These are phyloP conservation scores for Dromius quadrimaculatus DNA, from an alignment of 2,888 invertebrate genomes.

Conservation along the genomic window DNA sequence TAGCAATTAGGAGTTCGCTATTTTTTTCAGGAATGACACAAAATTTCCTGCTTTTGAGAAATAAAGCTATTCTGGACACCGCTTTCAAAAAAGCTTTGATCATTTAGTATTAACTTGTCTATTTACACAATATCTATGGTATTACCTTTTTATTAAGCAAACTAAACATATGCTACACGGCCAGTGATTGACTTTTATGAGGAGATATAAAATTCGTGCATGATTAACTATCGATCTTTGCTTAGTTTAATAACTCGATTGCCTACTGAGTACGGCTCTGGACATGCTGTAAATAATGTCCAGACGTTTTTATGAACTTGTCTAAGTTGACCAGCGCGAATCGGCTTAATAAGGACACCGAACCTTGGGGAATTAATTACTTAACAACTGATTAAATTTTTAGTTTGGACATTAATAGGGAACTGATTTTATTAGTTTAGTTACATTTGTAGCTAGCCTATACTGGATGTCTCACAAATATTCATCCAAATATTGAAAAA, in stretches of 20 bases:
- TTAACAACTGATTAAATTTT: constrained; percentile 40
- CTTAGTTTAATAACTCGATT: constrained; percentile 25
- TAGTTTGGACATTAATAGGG: constrained; percentile 26
- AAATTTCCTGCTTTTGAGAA: too few relatives aligned
- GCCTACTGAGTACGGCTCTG: constrained; percentile 44
- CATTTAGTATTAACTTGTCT: constrained; percentile 26
- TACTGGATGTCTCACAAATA: too few relatives aligned
- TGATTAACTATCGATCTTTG: constrained; percentile 48
- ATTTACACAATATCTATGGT: constrained; percentile 37
- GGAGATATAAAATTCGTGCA: constrained; percentile 41
- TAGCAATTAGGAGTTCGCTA: too few relatives aligned
- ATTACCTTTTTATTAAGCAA: neutral
- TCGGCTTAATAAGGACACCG: constrained; percentile 48
- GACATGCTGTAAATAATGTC: constrained; percentile 36
- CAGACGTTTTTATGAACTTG: constrained; percentile 42
- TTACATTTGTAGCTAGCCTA: too few relatives aligned
- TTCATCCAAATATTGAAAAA: too few relatives aligned
- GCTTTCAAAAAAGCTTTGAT: too few relatives aligned
- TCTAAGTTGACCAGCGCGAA: constrained; percentile 30
- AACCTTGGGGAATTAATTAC: constrained; percentile 36
- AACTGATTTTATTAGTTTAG: too few relatives aligned
- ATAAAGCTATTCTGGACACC: too few relatives aligned
- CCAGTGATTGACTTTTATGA: constrained; percentile 40
- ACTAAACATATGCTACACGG: neutral
- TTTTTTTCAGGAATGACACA: too few relatives aligned